Conservation (phyloP, 1,140 invertebrate species). For the Heliconius hewitsoni region DNA sequence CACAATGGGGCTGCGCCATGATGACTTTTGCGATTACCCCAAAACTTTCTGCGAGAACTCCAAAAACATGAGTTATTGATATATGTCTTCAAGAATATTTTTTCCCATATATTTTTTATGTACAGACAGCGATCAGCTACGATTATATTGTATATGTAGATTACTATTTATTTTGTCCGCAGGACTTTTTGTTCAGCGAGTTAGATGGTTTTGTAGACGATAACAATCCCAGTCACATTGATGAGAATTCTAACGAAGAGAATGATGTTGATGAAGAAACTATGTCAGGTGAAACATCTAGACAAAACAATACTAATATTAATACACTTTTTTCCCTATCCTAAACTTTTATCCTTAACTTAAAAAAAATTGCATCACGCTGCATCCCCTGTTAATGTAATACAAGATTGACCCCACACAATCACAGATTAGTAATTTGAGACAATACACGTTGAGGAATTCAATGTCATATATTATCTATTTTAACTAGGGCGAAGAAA, state of each 20-base stretch:
- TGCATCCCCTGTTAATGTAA: neutral
- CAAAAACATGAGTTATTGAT: no score
- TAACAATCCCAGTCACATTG: conserved; percentile 66
- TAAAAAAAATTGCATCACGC: neutral
- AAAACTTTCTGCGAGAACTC: no score
- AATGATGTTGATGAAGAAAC: conserved; percentile 92
- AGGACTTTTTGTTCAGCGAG: conserved; percentile 86
- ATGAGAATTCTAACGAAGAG: conserved; percentile 87
- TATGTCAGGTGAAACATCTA: conserved; percentile 85
- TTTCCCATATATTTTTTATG: no score
- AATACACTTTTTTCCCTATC: neutral
- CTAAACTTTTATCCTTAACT: neutral
- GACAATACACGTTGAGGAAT: neutral
- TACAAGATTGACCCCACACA: no score
- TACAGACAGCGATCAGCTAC: no score
- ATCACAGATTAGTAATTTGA: no score
- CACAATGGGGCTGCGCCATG: no score
- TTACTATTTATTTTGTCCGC: conserved; percentile 1
- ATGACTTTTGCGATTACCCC: neutral
- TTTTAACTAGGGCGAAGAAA: no score
- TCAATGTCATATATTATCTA: no score
- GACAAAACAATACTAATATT: neutral
- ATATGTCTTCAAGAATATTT: no score
- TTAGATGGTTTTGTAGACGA: conserved; percentile 85
- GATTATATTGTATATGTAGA: no score